phyloP scores from a whole-genome alignment of 2,113 vertebrate species.

The Psittacula cyanocephala region DNA sequence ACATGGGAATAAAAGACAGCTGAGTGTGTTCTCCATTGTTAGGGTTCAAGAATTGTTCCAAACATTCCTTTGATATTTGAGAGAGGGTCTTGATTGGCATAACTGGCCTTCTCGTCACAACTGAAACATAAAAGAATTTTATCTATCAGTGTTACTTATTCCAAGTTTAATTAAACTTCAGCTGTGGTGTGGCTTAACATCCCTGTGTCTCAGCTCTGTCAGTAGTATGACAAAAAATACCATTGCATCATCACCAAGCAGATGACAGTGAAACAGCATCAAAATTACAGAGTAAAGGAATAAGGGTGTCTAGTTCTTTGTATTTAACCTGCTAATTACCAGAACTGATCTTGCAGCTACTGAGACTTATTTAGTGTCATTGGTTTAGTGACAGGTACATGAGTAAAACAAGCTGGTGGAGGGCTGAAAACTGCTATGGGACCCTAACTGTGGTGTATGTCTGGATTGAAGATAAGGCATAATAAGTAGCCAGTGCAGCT shows the following conservation, averaged over 20 bases:
- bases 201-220: not conserved
- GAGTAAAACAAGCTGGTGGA: not conserved
- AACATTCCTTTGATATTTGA: not conserved
- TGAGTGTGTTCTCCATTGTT: not conserved
- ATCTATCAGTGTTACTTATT: not conserved
- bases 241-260: not conserved
- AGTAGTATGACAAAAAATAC: not conserved
- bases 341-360: not conserved
- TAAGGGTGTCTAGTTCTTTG: not conserved
- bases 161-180: not conserved
- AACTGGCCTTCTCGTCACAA: not conserved
- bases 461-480: not conserved
- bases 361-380: not conserved
- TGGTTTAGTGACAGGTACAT: not conserved
- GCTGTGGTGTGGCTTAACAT: not conserved
- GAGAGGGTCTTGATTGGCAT: not conserved
- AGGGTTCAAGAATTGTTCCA: not conserved
- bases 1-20: not conserved
- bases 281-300: not conserved
- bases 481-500: not conserved
- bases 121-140: not conserved
- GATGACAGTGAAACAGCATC: not conserved
- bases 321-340: not conserved
- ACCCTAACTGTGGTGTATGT: not conserved
- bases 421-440: rapidly evolving